Evolutionary conservation across 37 sponge, comb jelly and placozoan species (phyloP).

Genomic region (Chondrilla cf. caribensis): DNA sequence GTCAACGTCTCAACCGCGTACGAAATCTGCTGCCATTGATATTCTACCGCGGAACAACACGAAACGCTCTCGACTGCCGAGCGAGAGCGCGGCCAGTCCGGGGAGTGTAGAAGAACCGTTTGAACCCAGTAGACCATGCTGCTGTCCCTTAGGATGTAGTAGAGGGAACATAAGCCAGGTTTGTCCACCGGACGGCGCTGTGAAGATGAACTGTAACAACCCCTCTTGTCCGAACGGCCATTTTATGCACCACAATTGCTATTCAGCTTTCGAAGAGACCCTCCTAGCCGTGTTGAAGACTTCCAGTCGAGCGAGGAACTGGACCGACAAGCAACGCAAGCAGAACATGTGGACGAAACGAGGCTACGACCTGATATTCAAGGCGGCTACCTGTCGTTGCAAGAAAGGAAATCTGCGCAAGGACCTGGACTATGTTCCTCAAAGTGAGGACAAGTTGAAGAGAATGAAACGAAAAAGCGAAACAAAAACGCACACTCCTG

Average conservation of each 20-base stretch:
- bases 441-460: constrained; percentile 18
- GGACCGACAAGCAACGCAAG: constrained; percentile 91
- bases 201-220: constrained; percentile 76
- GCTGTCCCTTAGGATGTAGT: constrained; percentile 54
- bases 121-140: constrained; percentile 25
- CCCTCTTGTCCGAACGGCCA: constrained; percentile 64
- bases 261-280: constrained; percentile 74
- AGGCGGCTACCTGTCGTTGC: constrained; percentile 75
- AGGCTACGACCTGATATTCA: constrained; percentile 87
- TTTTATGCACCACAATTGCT: constrained; percentile 87
- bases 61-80: not conserved
- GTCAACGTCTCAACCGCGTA: not conserved
- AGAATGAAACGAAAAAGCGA: constrained; percentile 38
- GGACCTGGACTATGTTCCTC: constrained; percentile 53
- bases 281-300: constrained; percentile 69
- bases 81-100: constrained; percentile 17
- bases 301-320: constrained; percentile 77
- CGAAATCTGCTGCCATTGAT: constrained; percentile 7
- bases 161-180: constrained; percentile 30
- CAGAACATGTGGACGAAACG: constrained; percentile 94
- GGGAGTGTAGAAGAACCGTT: not conserved
- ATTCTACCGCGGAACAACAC: not conserved
- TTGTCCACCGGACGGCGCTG: constrained; percentile 38
- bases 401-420: constrained; percentile 64
- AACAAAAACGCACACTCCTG: constrained; percentile 26